Evolutionary conservation across 2,797 vertebrate genomes (phyloP), one percentile per base, ranked within the genome.

Genomic region (Malurus leucopterus): DNA sequence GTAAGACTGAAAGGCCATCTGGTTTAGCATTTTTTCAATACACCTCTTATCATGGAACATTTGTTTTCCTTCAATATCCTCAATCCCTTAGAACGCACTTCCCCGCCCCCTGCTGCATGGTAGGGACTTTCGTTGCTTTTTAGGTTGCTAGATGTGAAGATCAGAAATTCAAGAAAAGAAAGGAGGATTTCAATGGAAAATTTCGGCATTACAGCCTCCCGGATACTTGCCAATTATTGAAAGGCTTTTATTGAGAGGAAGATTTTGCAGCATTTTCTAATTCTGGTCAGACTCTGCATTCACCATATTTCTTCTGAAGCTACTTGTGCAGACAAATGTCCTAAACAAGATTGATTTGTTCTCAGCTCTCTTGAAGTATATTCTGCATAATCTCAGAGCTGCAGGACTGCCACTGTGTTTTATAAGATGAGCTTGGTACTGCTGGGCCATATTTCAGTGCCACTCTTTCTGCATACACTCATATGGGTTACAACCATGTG

Each of bases 221-320:
- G 11, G 47, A 43, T 82, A 15, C 30, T 14, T 91, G 40, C 55
- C 76, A 67, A 34, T 57, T 86, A 59, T 59, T 61, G 59, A 91
- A 84, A 92, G 41, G 10, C 47, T 81, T 86, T 83, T 76, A 67
- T 21, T 54, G 69, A 85, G 76, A 49, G 76, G n/a, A 80, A 92
- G 8, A 83, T 67, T 88, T 92, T 88, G 76, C 69, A 72, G 50
- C 44, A 77, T 83, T 89, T 92, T 85, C 58, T 80, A 83, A 77
- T 83, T 88, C 69, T 89, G 80, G 38, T 50, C 81, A 82, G n/a
- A 75, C 38, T 68, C 58, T 69, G 71, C 23, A 4, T 87, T 89
- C 59, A 58, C 53, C 20, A 13, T 79, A 85, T 89, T 92, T 91
- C 61, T 81, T 72, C 79, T 70, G 76, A 88, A 85, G 50, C 34